Percentiles rank a stretch among this genome's conserved stretches.
Conservation (phyloP, 2,888 invertebrate genomes). For the Lasiommata megera region DNA sequence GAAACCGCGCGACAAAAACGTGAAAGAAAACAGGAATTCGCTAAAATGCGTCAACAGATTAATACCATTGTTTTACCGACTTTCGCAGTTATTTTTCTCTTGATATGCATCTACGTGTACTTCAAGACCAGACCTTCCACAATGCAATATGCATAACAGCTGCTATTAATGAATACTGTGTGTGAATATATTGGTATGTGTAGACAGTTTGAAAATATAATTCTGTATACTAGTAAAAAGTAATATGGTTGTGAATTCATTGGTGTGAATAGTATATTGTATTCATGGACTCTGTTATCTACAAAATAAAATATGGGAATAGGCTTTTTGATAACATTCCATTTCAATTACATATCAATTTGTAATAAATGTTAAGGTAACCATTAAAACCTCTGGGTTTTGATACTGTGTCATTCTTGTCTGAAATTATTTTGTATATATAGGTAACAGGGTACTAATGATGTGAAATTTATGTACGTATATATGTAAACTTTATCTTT, state of each 20-base stretch:
- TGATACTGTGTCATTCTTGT: no score
- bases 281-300: constrained; percentile 2
- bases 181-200: constrained; percentile 28
- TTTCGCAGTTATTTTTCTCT: constrained; percentile 84
- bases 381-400: no score
- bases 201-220: constrained; percentile 15
- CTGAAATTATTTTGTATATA: no score
- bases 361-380: no score
- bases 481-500: no score
- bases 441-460: no score
- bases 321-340: constrained; percentile 19
- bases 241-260: constrained; percentile 34
- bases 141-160: constrained; percentile 61
- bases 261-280: neutral
- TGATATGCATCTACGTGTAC: constrained; percentile 89
- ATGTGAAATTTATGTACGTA: no score
- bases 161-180: constrained; percentile 12
- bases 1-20: constrained; percentile 92
- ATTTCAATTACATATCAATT: constrained; percentile 25
- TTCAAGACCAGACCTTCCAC: constrained; percentile 86
- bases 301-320: neutral
- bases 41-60: constrained; percentile 89
- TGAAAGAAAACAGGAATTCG: constrained; percentile 91
- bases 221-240: constrained; percentile 14
- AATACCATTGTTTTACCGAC: constrained; percentile 89